Evolutionary conservation across 1,140 invertebrate species (phyloP).

Genomic region (Drosophila bipectinata): DNA sequence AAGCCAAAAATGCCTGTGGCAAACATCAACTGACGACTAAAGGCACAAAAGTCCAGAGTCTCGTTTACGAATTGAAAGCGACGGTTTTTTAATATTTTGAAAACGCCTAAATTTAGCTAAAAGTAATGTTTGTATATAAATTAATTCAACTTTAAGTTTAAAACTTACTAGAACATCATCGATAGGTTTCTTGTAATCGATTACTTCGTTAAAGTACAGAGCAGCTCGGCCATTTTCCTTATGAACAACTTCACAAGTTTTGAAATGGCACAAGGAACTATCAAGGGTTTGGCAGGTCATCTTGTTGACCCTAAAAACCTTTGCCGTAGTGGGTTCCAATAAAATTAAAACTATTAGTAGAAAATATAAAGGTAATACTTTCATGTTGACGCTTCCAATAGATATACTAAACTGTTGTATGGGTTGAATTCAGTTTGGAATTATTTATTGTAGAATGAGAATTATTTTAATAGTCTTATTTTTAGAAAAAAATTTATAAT

Average conservation of each 20-base stretch:
- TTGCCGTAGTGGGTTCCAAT: neutral
- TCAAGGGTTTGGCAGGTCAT: constrained; percentile 42
- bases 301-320: constrained; percentile 31
- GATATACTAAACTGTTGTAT: constrained; percentile 1
- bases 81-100: constrained; percentile 13
- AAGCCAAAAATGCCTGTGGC: constrained; percentile 14
- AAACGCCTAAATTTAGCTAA: constrained; percentile 21
- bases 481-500: neutral
- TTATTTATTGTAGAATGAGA: constrained; percentile 14
- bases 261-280: constrained; percentile 18
- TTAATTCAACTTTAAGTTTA: too few species aligned
- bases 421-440: neutral
- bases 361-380: neutral
- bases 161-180: constrained; percentile 50
- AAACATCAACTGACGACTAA: constrained; percentile 1
- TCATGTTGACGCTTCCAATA: constrained; percentile 23
- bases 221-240: constrained; percentile 15
- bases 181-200: constrained; percentile 37
- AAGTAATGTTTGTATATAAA: neutral
- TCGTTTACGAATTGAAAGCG: constrained; percentile 51
- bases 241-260: constrained; percentile 33
- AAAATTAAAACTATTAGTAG: neutral
- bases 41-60: constrained; percentile 46
- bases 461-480: neutral
- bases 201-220: constrained; percentile 25